phyloP scores from a whole-genome alignment of 2,888 invertebrate genomes.

The Onchidella celtica region DNA sequence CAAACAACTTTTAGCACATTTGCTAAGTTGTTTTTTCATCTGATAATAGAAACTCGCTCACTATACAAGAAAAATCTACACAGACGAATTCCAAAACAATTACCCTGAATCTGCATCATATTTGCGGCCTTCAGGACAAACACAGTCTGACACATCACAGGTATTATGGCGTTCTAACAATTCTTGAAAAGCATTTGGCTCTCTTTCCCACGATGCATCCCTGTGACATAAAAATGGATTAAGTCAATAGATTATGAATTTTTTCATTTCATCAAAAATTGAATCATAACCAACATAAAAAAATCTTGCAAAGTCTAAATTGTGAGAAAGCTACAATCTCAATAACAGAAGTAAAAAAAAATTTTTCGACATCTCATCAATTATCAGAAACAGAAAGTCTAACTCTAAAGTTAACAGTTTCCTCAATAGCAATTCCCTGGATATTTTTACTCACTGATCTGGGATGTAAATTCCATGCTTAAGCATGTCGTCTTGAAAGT shows the following conservation, averaged over 20 bases:
- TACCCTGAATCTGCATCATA: conserved; percentile 76
- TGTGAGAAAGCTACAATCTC: too few relatives aligned
- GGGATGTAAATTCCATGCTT: conserved; percentile 89
- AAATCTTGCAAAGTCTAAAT: not conserved
- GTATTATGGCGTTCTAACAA: conserved; percentile 84
- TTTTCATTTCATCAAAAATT: not conserved
- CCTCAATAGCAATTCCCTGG: too few relatives aligned
- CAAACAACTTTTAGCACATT: too few relatives aligned
- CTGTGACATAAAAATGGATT: conserved; percentile 82
- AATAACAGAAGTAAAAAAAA: too few relatives aligned
- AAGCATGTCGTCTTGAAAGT: conserved; percentile 85
- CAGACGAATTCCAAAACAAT: too few relatives aligned
- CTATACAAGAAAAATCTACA: too few relatives aligned
- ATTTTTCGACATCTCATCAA: too few relatives aligned
- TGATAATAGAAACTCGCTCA: too few relatives aligned
- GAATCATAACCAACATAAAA: not conserved
- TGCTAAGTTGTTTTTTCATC: too few relatives aligned
- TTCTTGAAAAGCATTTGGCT: conserved; percentile 88
- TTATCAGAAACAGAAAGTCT: too few relatives aligned
- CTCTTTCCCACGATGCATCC: conserved; percentile 91
- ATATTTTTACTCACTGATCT: conserved; percentile 86
- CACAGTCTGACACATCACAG: conserved; percentile 85
- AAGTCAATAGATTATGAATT: not conserved
- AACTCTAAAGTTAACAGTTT: too few relatives aligned
- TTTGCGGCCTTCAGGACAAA: conserved; percentile 84